Percentiles rank a stretch among this genome's conserved stretches.
Evolutionary conservation across 2,113 vertebrate genomes (phyloP).

Genomic region (Psammodynastes pulverulentus): DNA sequence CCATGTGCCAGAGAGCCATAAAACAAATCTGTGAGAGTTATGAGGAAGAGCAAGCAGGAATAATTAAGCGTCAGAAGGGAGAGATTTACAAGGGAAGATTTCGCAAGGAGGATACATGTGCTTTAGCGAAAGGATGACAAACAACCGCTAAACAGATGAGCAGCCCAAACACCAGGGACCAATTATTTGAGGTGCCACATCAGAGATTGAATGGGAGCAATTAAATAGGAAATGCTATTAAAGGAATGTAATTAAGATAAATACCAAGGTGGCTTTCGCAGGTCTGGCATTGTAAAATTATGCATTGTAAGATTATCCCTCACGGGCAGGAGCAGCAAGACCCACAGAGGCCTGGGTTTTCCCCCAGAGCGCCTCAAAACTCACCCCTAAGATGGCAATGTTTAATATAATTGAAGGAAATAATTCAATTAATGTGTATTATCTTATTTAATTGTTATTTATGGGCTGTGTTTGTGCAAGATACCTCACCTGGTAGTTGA

Average conservation of each 20-base stretch:
- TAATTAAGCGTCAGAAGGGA: conserved; percentile 17
- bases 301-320: neutral
- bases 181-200: conserved; percentile 24
- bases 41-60: conserved; percentile 7
- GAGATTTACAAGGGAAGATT: conserved; percentile 29
- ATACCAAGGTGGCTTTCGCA: neutral
- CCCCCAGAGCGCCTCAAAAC: neutral
- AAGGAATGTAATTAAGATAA: conserved; percentile 19
- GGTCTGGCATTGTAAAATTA: neutral
- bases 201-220: conserved; percentile 15
- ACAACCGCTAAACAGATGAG: conserved; percentile 3
- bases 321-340: neutral
- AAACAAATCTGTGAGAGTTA: conserved; percentile 13
- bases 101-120: neutral
- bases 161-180: neutral
- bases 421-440: neutral
- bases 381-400: neutral
- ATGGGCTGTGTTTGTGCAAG: neutral
- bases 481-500: neutral
- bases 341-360: neutral
- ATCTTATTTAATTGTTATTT: neutral
- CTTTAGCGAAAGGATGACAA: conserved; percentile 18
- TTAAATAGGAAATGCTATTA: conserved; percentile 21
- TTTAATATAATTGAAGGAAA: neutral
- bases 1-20: conserved; percentile 7